Evolutionary conservation across 1,140 invertebrate species (phyloP), one percentile per base, ranked within the genome.

Genomic region (Cydia pomonella): DNA sequence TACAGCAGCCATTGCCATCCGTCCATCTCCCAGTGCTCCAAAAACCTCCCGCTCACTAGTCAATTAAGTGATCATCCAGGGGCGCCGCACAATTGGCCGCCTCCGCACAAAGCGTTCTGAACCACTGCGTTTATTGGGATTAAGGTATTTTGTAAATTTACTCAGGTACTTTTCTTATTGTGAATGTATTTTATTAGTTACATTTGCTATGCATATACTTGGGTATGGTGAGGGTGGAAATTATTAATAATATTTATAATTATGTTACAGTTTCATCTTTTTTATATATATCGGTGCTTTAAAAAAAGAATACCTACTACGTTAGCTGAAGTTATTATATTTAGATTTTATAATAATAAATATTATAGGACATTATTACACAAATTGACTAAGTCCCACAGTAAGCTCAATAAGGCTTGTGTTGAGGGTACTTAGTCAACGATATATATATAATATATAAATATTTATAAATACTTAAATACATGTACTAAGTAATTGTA

Each of bases 11-110:
- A 23, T 9, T n/a, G 9, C 21, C 21, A 23, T 23, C 53, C 21
- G 9, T 59, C 53, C 53, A 18, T 53, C 18, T 59, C 2, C 10
- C 79, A 74, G 23, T 12, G 38, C 73, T 77, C 82, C 83, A 77
- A 85, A 86, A 89, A 89, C 79, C 82, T 87, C n/a, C n/a, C 87
- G 82, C 84, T 85, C 81, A 76, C 80, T 87, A 90, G 88, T 92
- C 90, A 92, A 92, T 92, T 92, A 92, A 90, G 88, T 89, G 85
- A 90, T 92, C 90, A 91, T 83, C 78, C 89, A 90, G 90, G 88
- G 88, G 90, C 89, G 84, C 80, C 80, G 82, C 84, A 84, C 90
- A 91, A 92, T 90, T 88, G 90, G 89, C 87, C 90, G 90, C 90
- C 88, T 92, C 80, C 77, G 81, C 85, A 92, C 88, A 92, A 92